These are phyloP conservation scores for Ictalurus furcatus DNA, from an alignment of 2,113 vertebrate species.

Conservation along the genomic window DNA sequence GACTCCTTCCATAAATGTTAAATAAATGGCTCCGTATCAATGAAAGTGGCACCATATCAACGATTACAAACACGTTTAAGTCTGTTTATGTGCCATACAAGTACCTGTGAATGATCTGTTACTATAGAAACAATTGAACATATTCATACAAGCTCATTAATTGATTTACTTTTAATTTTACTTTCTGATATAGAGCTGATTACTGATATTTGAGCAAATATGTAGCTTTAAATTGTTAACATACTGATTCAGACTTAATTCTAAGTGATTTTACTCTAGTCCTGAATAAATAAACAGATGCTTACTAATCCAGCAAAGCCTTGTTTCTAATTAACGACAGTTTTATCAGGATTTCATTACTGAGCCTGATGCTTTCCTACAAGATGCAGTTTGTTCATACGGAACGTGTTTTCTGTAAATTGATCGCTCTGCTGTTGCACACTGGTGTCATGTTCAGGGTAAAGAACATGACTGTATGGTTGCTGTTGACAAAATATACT, in stretches of 20 bases:
- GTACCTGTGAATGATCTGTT: neutral
- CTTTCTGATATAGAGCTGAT: neutral
- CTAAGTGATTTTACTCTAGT: neutral
- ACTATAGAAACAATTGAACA: neutral
- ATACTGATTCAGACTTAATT: neutral
- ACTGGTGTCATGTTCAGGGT: slow-evolving; percentile 36
- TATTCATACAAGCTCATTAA: neutral
- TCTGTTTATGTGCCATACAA: neutral
- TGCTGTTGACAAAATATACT: neutral
- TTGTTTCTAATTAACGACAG: neutral
- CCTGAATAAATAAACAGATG: neutral
- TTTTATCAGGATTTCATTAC: neutral
- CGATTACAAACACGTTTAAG: neutral
- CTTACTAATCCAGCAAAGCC: neutral
- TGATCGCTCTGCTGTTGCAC: slow-evolving; percentile 24
- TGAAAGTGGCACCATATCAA: no score
- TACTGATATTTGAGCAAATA: no score
- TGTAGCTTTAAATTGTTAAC: neutral
- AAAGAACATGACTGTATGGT: neutral
- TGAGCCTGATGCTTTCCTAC: neutral
- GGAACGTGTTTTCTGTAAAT: neutral
- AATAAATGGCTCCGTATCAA: no score
- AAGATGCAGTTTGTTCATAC: neutral
- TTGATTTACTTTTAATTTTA: no score
- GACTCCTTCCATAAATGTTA: no score